phyloP scores from a whole-genome alignment of 2,797 vertebrate genomes.

The Brachyalestes nurse region DNA sequence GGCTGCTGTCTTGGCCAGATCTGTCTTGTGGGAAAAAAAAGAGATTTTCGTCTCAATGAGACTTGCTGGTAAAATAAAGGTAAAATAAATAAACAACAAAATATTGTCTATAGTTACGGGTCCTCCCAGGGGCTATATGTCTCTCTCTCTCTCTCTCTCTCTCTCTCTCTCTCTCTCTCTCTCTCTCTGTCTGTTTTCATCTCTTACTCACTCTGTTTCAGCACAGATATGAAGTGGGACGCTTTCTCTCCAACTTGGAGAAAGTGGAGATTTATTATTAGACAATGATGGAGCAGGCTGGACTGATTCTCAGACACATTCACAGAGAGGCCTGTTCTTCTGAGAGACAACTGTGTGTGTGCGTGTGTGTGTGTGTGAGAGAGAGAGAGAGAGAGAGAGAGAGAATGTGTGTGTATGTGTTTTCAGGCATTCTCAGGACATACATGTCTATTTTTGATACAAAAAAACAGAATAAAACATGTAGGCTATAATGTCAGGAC shows the following conservation, averaged over 20 bases:
- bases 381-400: too few relatives aligned
- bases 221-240: not conserved
- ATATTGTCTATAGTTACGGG: not conserved
- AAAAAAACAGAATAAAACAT: too few relatives aligned
- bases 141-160: too few relatives aligned
- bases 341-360: not conserved
- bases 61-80: too few relatives aligned
- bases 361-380: not conserved
- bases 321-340: not conserved
- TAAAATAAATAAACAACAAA: too few relatives aligned
- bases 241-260: not conserved
- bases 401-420: too few relatives aligned
- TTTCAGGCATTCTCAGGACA: not conserved
- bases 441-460: too few relatives aligned
- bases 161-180: not conserved
- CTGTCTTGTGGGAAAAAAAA: too few relatives aligned
- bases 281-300: not conserved
- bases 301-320: not conserved
- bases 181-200: not conserved
- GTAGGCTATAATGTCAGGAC: too few relatives aligned
- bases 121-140: conserved; percentile 7
- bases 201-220: conserved; percentile 25
- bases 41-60: too few relatives aligned
- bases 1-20: too few relatives aligned
- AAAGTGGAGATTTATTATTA: conserved; percentile 19